These are phyloP conservation scores for Globia sparganii DNA, from an alignment of 2,888 invertebrate species.

Conservation along the genomic window DNA sequence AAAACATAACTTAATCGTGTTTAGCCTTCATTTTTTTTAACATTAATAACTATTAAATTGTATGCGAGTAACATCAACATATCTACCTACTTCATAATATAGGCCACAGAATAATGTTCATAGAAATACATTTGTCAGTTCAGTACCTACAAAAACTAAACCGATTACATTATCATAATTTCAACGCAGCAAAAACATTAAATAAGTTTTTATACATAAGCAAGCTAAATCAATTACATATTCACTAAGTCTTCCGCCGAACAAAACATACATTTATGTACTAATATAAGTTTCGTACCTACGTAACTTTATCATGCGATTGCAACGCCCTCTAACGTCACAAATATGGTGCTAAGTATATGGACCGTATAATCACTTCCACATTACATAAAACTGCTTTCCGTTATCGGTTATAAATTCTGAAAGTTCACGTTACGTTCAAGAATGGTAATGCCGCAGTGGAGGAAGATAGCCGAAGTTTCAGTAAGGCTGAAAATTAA, in stretches of 20 bases:
- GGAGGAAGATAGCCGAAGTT: slow-evolving; percentile 4
- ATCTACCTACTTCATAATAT: not conserved
- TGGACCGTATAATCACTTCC: slow-evolving; percentile 64
- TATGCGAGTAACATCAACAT: not conserved
- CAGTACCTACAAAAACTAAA: slow-evolving; percentile 21
- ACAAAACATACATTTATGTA: slow-evolving; percentile 20
- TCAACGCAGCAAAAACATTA: not conserved
- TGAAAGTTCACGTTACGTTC: slow-evolving; percentile 35
- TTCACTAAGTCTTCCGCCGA: slow-evolving; percentile 31
- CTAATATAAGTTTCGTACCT: slow-evolving; percentile 23
- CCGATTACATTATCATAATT: slow-evolving; percentile 38
- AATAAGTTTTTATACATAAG: slow-evolving; percentile 19
- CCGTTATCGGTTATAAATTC: slow-evolving; percentile 40
- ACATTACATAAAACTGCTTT: slow-evolving; percentile 62
- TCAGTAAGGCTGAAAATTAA: not conserved
- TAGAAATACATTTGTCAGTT: not conserved
- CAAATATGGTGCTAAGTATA: slow-evolving; percentile 40
- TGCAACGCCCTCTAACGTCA: slow-evolving; percentile 36
- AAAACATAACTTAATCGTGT: not conserved
- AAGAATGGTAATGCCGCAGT: not conserved
- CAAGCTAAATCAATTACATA: slow-evolving; percentile 29
- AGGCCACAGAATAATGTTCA: not conserved
- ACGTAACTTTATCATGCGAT: slow-evolving; percentile 36
- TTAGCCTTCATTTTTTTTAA: slow-evolving; percentile 16
- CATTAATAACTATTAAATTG: not conserved